Base-by-base conservation (phyloP, 2,797 vertebrate genomes). In the Centropyge bicolor region DNA sequence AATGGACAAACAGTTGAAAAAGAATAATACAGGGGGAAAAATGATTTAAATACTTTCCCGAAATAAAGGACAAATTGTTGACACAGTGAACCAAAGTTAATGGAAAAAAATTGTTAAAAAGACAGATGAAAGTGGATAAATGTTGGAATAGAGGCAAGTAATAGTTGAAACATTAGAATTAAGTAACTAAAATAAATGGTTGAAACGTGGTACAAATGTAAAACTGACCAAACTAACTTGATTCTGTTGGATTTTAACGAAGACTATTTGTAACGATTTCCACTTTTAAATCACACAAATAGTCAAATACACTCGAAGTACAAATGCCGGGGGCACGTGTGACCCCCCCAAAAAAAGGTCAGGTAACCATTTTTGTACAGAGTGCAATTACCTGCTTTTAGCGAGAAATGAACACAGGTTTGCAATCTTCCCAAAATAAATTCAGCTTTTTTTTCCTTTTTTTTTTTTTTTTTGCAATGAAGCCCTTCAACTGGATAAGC, bases 401-500 rank as follows among this genome's bases (percentile, higher is more conserved):
- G 46, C 45, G 9, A 43, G 9, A 36, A 70, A 43, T 22, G 1
- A 78, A 75, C 45, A 45, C 24, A 51, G 17, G 38, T 61, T 59
- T 70, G 19, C 69, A 67, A 17, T 71, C 41, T 38, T 20, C 27
- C 31, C 31, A 45, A 40, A 67, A 46, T 24, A 56, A n/a, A 35
- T 54, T 12, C 13, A 10, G 48, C 64, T 63, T 49, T 31, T 31
- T n/a, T n/a, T n/a, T n/a, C n/a, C 64, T 63, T 49, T 31, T 31
- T n/a, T n/a, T n/a, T n/a, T 31, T 31, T 31, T 31, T 31, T 57
- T n/a, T 64, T 57, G 46, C 36, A 61, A 40, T 41, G 46, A 59
- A 81, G 36, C 38, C 56, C 22, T 57, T 61, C 35, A 45, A 16
- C 55, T 41, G 68, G 59, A 81, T 68, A 71, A 82, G 55, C 77